Evolutionary conservation across 2,888 invertebrate species (phyloP), one percentile per base, ranked within the genome.

Genomic region (Nomada ferruginata): DNA sequence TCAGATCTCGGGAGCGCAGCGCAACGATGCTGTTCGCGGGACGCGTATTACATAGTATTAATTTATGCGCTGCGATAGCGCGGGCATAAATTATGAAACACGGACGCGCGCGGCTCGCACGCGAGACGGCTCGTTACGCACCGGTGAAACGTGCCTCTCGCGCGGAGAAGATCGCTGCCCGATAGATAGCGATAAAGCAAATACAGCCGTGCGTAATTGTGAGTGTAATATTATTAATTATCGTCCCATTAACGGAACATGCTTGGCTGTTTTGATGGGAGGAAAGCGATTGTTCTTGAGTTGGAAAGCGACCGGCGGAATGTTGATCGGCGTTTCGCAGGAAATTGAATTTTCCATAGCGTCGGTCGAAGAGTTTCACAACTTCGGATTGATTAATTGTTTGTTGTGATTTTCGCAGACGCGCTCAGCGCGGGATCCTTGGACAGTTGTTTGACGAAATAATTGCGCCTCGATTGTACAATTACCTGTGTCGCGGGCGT

Each of bases 11-110:
- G 23, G 57, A 50, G 36, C 71, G 63, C 60, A 60, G 69, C 72
- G 61, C 61, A 42, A 57, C 71, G 68, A 76, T 64, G 70, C 52
- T 65, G 61, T 42, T 59, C 68, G 57, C 66, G 72, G 55, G 61
- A 73, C 53, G 65, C 70, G 61, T 82, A 78, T 78, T 74, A 78
- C 66, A 68, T 61, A 64, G 72, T 86, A 86, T 82, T 86, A 86
- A 86, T 84, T 86, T 86, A 86, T 84, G 78, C 63, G 66, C 65
- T 36, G 71, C 79, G 76, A 80, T 78, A 79, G 18, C 70, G 61
- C 68, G 82, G 26, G 74, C 70, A 76, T 86, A 86, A 86, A 86
- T 86, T 86, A 84, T 60, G 66, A 70, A 64, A 82, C 53, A 75
- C 76, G 72, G 69, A 72, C 74, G 71, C 70, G 23, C 72, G 52